Percentiles rank a stretch among this genome's conserved stretches.
Conservation (phyloP, 1,140 invertebrate species). For the Popillia japonica region DNA sequence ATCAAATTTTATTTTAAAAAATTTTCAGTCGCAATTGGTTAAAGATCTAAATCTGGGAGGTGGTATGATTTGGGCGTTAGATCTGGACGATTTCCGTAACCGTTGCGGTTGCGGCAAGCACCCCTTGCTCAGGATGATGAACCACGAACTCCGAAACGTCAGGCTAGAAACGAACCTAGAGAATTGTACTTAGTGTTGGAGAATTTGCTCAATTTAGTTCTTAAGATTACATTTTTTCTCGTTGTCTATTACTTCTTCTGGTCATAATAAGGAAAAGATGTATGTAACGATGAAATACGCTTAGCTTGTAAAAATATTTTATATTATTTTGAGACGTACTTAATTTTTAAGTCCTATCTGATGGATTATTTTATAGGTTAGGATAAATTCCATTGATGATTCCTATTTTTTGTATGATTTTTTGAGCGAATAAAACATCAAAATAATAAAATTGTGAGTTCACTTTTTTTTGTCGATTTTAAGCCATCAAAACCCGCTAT, state of each 20-base stretch:
- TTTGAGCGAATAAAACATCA: too few species aligned
- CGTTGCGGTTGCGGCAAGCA: conserved; percentile 71
- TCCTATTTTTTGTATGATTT: too few species aligned
- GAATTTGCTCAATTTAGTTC: not conserved
- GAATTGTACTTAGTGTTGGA: conserved; percentile 53
- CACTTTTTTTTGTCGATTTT: too few species aligned
- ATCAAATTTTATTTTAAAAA: conserved; percentile 40
- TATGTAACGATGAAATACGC: conserved; percentile 32
- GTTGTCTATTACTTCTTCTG: conserved; percentile 13
- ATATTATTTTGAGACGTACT: not conserved
- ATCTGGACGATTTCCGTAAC: conserved; percentile 78
- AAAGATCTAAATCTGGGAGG: conserved; percentile 71
- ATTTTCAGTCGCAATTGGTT: conserved; percentile 64
- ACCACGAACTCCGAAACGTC: conserved; percentile 64
- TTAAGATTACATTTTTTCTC: conserved; percentile 31
- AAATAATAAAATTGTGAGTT: too few species aligned
- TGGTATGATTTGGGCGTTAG: conserved; percentile 82
- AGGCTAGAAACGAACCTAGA: conserved; percentile 48
- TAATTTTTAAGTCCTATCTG: not conserved
- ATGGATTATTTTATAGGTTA: too few species aligned
- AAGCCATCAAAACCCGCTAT: too few species aligned
- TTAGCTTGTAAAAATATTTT: conserved; percentile 35
- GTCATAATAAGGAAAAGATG: conserved; percentile 8
- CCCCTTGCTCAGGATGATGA: conserved; percentile 67
- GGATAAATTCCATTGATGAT: too few species aligned